phyloP scores from a whole-genome alignment of 1,140 invertebrate genomes.

The Zaprionus gabonicus region DNA sequence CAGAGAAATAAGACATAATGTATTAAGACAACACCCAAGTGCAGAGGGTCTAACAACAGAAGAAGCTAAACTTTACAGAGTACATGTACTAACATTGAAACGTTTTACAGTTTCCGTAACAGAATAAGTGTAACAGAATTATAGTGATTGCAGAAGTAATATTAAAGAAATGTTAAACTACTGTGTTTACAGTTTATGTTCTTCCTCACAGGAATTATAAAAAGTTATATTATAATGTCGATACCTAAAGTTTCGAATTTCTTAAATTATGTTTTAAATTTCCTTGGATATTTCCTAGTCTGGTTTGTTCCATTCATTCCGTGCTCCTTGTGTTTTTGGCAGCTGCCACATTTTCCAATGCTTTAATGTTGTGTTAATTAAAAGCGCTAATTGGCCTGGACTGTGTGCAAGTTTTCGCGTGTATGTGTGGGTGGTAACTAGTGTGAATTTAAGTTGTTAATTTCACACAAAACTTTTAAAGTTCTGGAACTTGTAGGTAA shows the following conservation, averaged over 20 bases:
- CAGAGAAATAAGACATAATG: not conserved
- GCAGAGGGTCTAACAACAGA: no score
- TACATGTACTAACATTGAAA: no score
- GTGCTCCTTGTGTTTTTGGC: conserved; percentile 4
- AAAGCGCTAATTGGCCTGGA: conserved; percentile 67
- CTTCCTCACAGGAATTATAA: no score
- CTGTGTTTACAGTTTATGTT: no score
- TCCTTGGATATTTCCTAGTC: conserved; percentile 6
- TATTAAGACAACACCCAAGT: not conserved
- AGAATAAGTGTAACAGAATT: no score
- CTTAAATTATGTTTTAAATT: no score
- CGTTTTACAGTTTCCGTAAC: no score
- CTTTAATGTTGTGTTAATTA: conserved; percentile 73
- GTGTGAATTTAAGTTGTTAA: not conserved
- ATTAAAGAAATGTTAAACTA: no score
- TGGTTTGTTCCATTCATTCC: not conserved
- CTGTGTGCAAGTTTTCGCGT: not conserved
- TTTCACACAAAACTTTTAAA: conserved; percentile 9
- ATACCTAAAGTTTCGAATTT: no score
- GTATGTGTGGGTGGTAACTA: conserved; percentile 2
- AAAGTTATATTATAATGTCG: no score
- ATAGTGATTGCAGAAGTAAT: no score
- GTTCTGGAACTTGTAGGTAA: not conserved
- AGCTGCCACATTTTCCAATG: conserved; percentile 52
- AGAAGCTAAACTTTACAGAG: no score